phyloP scores from a whole-genome alignment of 2,113 vertebrate genomes.

The Melanerpes aurifrons region DNA sequence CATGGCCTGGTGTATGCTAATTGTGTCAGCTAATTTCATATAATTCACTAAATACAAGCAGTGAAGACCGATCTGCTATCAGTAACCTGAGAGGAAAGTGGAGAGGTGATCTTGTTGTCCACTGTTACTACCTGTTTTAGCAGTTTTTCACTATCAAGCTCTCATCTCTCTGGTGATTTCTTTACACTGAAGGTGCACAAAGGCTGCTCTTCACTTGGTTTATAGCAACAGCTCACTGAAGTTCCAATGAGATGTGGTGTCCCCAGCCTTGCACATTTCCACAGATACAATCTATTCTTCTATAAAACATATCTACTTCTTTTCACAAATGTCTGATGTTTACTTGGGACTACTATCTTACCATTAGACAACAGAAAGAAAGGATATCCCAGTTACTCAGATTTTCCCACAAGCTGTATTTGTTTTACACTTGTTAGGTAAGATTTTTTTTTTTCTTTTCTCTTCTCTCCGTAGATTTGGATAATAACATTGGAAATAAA shows the following conservation, averaged over 20 bases:
- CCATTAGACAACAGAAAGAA: neutral
- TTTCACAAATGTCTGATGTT: neutral
- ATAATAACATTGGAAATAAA: neutral
- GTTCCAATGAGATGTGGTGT: neutral
- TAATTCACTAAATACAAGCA: neutral
- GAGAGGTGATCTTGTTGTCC: neutral
- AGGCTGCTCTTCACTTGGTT: neutral
- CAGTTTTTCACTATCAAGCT: neutral
- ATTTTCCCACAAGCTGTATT: neutral
- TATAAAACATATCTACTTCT: neutral
- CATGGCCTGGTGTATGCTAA: neutral
- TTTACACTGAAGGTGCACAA: neutral
- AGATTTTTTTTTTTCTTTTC: neutral
- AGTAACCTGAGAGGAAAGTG: neutral
- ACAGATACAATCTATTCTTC: neutral
- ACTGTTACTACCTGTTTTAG: neutral
- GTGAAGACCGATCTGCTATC: neutral
- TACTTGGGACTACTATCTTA: neutral
- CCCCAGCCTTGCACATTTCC: neutral
- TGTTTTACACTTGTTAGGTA: neutral
- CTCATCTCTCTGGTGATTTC: neutral
- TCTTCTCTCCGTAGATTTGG: neutral
- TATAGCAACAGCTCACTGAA: neutral
- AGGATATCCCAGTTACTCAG: neutral
- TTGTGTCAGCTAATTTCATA: neutral